Percentiles rank a stretch among this genome's conserved stretches.
Evolutionary conservation across 2,888 invertebrate genomes (phyloP).

Genomic region (Aphodius sticticus): DNA sequence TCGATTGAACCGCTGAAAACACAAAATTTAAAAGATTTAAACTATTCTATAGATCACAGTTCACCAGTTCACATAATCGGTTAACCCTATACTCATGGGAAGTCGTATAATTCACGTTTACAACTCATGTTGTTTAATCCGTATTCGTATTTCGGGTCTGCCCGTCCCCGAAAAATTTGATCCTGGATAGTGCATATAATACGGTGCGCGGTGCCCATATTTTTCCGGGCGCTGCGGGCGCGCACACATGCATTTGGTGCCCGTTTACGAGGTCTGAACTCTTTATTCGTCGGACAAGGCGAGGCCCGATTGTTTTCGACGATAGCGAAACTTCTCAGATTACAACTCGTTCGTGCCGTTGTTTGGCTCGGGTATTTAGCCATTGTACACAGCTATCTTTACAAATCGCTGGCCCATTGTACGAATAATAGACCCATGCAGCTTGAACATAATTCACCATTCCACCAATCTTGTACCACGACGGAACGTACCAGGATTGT

Average conservation of each 20-base stretch:
- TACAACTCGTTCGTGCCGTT: conserved; percentile 48
- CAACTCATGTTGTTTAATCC: neutral
- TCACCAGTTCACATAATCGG: neutral
- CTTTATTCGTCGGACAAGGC: conserved; percentile 44
- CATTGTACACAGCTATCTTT: conserved; percentile 44
- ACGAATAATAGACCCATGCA: conserved; percentile 33
- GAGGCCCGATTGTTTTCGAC: conserved; percentile 48
- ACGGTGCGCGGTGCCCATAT: neutral
- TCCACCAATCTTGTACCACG: conserved; percentile 5
- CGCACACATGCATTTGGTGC: conserved; percentile 9
- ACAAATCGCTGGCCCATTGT: conserved; percentile 42
- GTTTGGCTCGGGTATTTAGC: conserved; percentile 44
- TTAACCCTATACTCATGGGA: conserved; percentile 18
- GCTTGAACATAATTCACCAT: conserved; percentile 32
- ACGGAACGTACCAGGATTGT: too few species aligned
- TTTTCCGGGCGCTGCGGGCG: neutral
- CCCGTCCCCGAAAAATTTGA: conserved; percentile 6
- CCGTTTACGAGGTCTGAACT: conserved; percentile 34
- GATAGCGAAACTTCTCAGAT: conserved; percentile 50
- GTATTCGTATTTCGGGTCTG: neutral
- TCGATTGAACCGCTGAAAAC: too few species aligned
- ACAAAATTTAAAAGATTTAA: too few species aligned
- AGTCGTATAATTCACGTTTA: neutral
- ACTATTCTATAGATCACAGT: too few species aligned
- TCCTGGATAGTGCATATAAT: conserved; percentile 5